Conservation (phyloP, 1,140 invertebrate species). For the Trichogramma pretiosum region DNA sequence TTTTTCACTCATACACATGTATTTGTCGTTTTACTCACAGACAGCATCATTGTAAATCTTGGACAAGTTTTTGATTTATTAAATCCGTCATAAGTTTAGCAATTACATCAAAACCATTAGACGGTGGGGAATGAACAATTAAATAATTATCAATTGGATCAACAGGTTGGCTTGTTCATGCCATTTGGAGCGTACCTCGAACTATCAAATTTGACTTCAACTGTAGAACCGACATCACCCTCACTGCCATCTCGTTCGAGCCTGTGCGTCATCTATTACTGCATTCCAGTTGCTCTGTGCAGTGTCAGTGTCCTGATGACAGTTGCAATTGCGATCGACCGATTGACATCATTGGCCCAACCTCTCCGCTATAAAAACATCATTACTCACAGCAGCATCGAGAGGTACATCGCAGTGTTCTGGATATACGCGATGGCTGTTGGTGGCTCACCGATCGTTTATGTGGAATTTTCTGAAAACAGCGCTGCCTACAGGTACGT, state of each 20-base stretch:
- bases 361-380: constrained; percentile 56
- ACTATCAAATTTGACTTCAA: constrained; percentile 42
- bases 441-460: constrained; percentile 49
- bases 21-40: background rate
- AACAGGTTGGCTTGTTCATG: constrained; percentile 56
- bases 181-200: constrained; percentile 57
- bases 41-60: too few relatives aligned
- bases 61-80: too few relatives aligned
- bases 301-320: constrained; percentile 56
- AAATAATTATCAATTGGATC: constrained; percentile 16
- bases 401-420: constrained; percentile 50
- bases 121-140: too few relatives aligned
- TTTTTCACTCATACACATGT: too few relatives aligned
- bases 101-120: too few relatives aligned
- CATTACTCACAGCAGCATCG: constrained; percentile 54
- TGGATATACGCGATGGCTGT: constrained; percentile 54
- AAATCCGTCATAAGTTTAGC: too few relatives aligned
- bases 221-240: too few relatives aligned
- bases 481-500: constrained; percentile 27
- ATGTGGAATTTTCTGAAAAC: constrained; percentile 33
- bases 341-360: constrained; percentile 55
- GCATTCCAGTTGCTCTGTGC: constrained; percentile 53
- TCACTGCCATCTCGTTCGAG: too few relatives aligned
- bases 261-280: constrained; percentile 53
- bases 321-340: constrained; percentile 57